Evolutionary conservation across 1,140 invertebrate species (phyloP), one percentile per base, ranked within the genome.

Genomic region (Magallana angulata): DNA sequence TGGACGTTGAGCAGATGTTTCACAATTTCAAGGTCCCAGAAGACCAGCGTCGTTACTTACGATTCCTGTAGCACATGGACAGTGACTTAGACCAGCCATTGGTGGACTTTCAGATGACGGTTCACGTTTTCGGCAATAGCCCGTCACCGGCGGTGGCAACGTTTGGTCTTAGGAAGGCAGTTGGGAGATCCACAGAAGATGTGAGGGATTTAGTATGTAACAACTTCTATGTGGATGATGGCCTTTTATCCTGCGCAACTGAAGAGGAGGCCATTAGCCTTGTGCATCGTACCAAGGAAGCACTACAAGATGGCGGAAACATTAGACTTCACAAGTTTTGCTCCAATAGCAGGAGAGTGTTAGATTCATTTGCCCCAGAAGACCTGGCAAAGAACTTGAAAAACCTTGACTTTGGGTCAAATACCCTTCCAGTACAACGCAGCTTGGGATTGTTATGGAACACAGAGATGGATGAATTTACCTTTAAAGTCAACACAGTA

Each of bases 381-480:
- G 91, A 91, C 24, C 62, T 87, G 12, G 89, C 85, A 16, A 86
- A 87, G 68, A 86, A 90, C 60, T n/a, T 90, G 1, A 88, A 89
- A 82, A 57, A 87, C 82, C 18, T 91, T 6, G 86, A 90, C 24
- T 24, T 88, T 1, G 62, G 82, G 57, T n/a, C 1, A 4, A 87
- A 87, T 8, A 60, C 12, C n/a, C 59, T 87, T 12, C 89, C 88
- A 48, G 76, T 83, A 5, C 90, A 92, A 48, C 58, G 91, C 4
- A 91, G 88, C 58, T 76, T 92, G 56, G 90, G 90, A 6, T 11
- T 91, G 1, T 18, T 16, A n/a, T 92, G 91, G 90, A 58, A 89
- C 56, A 18, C 90, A 12, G 83, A 87, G 7, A 68, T 18, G 24
- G 24, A 24, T 24, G 24, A 24, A 24, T 90, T 91, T 71, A 81